A percentile compares a stretch with the other conserved stretches of the same genome.
Conservation (phyloP, 2,113 vertebrate species). For the Malaclemys terrapin region DNA sequence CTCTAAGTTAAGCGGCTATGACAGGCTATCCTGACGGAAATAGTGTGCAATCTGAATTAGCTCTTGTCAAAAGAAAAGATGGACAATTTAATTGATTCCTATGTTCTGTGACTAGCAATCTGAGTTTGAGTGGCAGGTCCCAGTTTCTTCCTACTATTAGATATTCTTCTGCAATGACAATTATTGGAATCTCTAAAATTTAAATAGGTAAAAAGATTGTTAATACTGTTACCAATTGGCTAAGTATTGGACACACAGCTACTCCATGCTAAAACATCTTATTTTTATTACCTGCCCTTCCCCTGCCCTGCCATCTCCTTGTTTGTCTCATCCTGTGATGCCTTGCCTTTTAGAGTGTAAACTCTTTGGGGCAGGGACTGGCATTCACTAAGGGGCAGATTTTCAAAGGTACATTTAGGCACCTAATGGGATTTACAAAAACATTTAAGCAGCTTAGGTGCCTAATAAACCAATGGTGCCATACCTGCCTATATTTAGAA, state of each 20-base stretch:
- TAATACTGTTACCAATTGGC: background rate
- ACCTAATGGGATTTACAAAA: background rate
- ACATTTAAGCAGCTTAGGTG: background rate
- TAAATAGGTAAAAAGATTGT: background rate
- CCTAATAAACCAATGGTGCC: background rate
- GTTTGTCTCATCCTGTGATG: background rate
- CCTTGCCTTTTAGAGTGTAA: background rate
- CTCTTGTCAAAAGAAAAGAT: background rate
- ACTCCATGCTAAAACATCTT: background rate
- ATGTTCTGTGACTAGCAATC: background rate
- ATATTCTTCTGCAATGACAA: background rate
- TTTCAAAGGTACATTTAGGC: background rate
- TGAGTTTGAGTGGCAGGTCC: slow-evolving; percentile 6
- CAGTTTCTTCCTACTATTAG: background rate
- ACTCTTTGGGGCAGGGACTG: background rate
- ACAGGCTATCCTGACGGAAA: background rate
- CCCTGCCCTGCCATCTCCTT: background rate
- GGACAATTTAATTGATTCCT: background rate
- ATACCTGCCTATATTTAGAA: background rate
- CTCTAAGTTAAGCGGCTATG: background rate
- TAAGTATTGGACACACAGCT: background rate
- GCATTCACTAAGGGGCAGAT: background rate
- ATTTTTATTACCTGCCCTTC: background rate
- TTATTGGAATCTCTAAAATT: background rate
- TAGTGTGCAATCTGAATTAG: background rate